phyloP scores from a whole-genome alignment of 2,113 vertebrate genomes.

The Catagonus wagneri region DNA sequence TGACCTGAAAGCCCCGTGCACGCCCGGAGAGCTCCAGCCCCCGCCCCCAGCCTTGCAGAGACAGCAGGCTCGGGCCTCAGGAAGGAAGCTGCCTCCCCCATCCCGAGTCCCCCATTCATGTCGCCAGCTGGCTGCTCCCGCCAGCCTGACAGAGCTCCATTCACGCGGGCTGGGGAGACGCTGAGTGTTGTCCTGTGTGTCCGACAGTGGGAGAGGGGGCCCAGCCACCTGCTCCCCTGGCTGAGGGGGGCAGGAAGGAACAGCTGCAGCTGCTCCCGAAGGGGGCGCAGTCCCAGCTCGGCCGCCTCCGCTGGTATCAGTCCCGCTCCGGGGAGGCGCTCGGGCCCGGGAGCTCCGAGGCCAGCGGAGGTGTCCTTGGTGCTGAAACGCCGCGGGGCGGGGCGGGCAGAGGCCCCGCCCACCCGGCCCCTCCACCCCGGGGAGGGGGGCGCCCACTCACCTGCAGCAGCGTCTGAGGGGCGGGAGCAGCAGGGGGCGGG shows the following conservation, averaged over 20 bases:
- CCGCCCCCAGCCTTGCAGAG: not conserved
- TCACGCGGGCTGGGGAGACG: conserved; percentile 23
- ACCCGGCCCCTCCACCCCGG: not conserved
- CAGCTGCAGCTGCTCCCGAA: conserved; percentile 57
- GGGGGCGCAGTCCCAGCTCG: not conserved
- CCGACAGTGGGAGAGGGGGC: not conserved
- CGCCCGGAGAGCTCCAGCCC: not conserved
- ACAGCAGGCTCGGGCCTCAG: conserved; percentile 34
- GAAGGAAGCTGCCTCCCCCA: conserved; percentile 67
- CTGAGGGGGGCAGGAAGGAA: conserved; percentile 32
- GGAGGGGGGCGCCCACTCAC: conserved; percentile 83
- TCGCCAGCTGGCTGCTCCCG: conserved; percentile 67
- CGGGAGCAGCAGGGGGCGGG: not conserved
- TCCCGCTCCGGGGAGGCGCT: accelerated
- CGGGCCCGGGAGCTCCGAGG: not conserved
- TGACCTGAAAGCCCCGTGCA: not conserved
- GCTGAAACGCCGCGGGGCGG: not conserved
- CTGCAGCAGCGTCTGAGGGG: conserved; percentile 92
- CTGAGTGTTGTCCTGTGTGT: conserved; percentile 46
- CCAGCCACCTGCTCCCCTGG: conserved; percentile 71
- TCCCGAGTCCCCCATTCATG: not conserved
- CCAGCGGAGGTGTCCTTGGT: conserved; percentile 62
- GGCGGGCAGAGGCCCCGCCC: not conserved
- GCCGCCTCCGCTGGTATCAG: not conserved
- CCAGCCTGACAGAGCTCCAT: conserved; percentile 70